A percentile compares a stretch with the other conserved stretches of the same genome.
Conservation (phyloP, 1,140 invertebrate species). For the Pomacea maculata region DNA sequence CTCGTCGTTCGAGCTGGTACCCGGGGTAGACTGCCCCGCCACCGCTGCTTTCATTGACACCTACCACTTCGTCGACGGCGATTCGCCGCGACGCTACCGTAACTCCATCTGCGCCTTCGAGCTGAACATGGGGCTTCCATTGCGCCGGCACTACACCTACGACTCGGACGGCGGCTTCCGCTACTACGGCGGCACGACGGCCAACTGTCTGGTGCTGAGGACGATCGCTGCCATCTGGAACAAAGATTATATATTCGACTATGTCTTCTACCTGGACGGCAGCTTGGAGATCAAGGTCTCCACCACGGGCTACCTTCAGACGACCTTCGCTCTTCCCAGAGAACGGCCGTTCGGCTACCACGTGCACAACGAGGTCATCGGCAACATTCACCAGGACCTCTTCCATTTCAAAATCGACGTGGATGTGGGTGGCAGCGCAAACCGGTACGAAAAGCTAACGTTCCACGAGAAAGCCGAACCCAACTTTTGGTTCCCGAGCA, state of each 20-base stretch:
- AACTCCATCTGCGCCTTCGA: slow-evolving; percentile 62
- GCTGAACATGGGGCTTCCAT: slow-evolving; percentile 46
- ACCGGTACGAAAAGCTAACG: slow-evolving; percentile 45
- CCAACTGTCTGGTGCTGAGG: slow-evolving; percentile 52
- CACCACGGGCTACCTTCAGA: slow-evolving; percentile 55
- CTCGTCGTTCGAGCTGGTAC: slow-evolving; percentile 49
- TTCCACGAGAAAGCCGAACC: slow-evolving; percentile 14
- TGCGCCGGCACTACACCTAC: slow-evolving; percentile 51
- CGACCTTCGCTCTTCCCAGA: slow-evolving; percentile 39
- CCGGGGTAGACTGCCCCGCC: slow-evolving; percentile 56
- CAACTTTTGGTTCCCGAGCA: slow-evolving; percentile 20
- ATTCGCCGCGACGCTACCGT: slow-evolving; percentile 33
- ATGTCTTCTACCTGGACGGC: slow-evolving; percentile 60
- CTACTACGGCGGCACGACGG: slow-evolving; percentile 50
- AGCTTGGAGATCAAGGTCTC: slow-evolving; percentile 52
- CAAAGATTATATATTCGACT: slow-evolving; percentile 63
- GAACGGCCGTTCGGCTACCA: slow-evolving; percentile 34
- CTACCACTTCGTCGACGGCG: slow-evolving; percentile 44
- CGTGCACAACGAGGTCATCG: slow-evolving; percentile 46
- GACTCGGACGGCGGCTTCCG: slow-evolving; percentile 29
- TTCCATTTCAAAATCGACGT: slow-evolving; percentile 58
- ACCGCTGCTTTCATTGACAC: slow-evolving; percentile 49
- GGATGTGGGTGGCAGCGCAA: slow-evolving; percentile 47
- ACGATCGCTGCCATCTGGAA: slow-evolving; percentile 55
- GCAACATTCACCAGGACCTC: slow-evolving; percentile 56